Evolutionary conservation across 2,888 invertebrate genomes (phyloP).

Genomic region (Drosophila nr. perissopoda): DNA sequence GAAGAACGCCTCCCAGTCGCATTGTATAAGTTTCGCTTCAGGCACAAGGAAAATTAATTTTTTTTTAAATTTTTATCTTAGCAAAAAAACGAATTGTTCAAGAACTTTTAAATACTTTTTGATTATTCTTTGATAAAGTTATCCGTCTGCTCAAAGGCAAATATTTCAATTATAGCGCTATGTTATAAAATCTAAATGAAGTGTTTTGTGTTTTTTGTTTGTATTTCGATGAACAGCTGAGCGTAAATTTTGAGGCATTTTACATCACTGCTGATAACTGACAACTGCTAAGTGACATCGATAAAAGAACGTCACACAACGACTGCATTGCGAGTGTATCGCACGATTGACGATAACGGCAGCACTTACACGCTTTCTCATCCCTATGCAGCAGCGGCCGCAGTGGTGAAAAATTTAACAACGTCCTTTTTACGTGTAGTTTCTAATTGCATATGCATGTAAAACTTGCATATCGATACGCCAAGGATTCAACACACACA

Average conservation of each 20-base stretch:
- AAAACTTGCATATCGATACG: conserved; percentile 18
- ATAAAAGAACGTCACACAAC: background rate
- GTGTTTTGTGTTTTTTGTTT: conserved; percentile 16
- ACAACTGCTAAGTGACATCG: background rate
- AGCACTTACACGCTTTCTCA: conserved; percentile 40
- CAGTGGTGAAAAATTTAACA: conserved; percentile 60
- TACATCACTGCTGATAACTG: conserved; percentile 14
- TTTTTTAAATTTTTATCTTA: background rate
- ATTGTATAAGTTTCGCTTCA: conserved; percentile 62
- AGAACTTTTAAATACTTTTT: background rate
- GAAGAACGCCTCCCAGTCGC: conserved; percentile 72
- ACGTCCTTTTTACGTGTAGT: conserved; percentile 56
- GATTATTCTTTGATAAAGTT: background rate
- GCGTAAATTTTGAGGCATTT: background rate
- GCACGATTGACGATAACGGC: conserved; percentile 37
- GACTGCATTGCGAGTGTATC: conserved; percentile 38
- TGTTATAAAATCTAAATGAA: conserved; percentile 25
- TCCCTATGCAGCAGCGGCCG: conserved; percentile 58
- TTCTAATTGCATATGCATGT: conserved; percentile 35
- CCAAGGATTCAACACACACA: conserved; percentile 2
- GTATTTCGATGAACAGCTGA: conserved; percentile 40
- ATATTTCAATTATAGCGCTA: background rate
- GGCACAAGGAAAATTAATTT: background rate
- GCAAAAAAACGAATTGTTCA: background rate
- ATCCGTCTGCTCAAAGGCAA: background rate